Base-by-base conservation (phyloP, 2,113 vertebrate genomes). In the Cryptotis parvus region DNA sequence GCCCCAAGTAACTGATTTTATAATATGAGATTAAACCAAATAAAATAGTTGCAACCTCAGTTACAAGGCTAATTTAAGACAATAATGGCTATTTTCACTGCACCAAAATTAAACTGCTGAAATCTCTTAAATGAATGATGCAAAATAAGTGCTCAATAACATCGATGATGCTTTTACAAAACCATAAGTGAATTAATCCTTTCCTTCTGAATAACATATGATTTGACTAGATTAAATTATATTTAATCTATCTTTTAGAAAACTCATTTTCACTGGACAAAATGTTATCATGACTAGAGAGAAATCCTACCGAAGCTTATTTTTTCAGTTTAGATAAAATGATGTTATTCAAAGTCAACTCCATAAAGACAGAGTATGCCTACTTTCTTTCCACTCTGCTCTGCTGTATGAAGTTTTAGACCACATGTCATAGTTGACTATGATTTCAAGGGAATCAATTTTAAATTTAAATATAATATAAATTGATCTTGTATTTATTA, bases 231-330 rank as follows among this genome's bases (percentile, higher is more conserved):
- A 93, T 66, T 73, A 82, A 49, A 49, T 49, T 66, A 70, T 93
- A 85, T 77, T 96, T 72, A 49, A 69, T 87, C 52, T 66, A 70
- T 43, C 14, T 95, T 82, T 94, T 83, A 72, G 45, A 74, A 87
- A 93, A 94, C 88, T 81, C 65, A 93, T 69, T 97, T 96, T 94
- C 89, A 90, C 82, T 94, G 80, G 93, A 95, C 88, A 63, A 96
- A 94, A 92, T 37, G 12, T 58, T 84, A 6, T 72, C 45, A 49
- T 49, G 92, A 97, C 52, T 94, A 26, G 78, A 97, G 78, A 97
- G 41, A 69, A 94, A 95, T 88, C 82, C 93, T 96, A 95, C 93
- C 81, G 66, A 94, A 55, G 91, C 87, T 61, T 96, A 96, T 91
- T 88, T 96, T 95, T 92, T 69, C 78, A 63, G 18, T 69, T 45